A percentile compares a stretch with the other conserved stretches of the same genome.
Evolutionary conservation across 2,113 vertebrate genomes (phyloP).

Genomic region (Cynocephalus volans): DNA sequence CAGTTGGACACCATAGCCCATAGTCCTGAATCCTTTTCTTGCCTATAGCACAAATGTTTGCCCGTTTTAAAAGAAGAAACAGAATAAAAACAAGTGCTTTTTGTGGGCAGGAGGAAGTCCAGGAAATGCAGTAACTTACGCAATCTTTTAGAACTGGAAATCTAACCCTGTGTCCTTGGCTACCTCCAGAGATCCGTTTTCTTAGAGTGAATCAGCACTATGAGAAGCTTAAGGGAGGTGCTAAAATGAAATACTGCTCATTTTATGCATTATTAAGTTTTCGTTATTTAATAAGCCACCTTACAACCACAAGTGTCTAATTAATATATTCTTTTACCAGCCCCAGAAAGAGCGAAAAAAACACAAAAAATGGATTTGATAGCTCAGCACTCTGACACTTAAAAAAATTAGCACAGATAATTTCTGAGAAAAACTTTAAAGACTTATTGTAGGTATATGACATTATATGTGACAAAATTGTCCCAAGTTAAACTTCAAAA

Average conservation of each 20-base stretch:
- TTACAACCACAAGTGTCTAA: not conserved
- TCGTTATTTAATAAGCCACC: not conserved
- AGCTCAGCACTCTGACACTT: not conserved
- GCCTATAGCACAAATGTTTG: not conserved
- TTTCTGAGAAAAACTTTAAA: conserved; percentile 6
- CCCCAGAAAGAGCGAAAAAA: not conserved
- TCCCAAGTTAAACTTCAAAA: not conserved
- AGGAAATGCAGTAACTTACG: not conserved
- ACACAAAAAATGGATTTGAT: not conserved
- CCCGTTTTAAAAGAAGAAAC: not conserved
- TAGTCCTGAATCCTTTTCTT: not conserved
- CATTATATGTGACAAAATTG: not conserved
- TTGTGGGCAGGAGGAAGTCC: not conserved
- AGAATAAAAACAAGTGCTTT: not conserved
- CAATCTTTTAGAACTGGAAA: not conserved
- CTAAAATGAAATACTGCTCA: not conserved
- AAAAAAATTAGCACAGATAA: conserved; percentile 6
- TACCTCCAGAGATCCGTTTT: too few relatives aligned
- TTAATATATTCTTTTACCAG: not conserved
- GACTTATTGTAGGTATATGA: not conserved
- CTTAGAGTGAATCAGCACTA: fast-evolving
- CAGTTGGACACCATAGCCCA: not conserved
- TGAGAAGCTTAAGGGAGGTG: not conserved
- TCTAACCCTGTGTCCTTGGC: not conserved
- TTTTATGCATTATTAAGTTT: not conserved